These are phyloP conservation scores for Echinometra lucunter DNA, from an alignment of 53 echinoderm and acorn worm genomes.

Conservation along the genomic window DNA sequence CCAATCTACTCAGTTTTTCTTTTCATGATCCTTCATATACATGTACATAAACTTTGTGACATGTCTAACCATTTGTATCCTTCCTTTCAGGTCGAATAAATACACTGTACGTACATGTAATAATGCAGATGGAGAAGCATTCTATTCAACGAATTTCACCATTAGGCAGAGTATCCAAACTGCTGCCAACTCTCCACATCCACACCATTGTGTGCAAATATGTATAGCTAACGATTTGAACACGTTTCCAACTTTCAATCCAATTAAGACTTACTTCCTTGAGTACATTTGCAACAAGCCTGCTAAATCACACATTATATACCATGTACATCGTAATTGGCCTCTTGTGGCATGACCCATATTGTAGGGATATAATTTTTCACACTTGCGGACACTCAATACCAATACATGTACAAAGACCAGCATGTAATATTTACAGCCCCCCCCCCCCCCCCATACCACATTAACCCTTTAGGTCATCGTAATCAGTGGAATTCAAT, in stretches of 20 bases:
- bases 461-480: neutral
- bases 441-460: neutral
- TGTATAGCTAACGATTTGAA: neutral
- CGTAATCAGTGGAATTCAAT: neutral
- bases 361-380: neutral
- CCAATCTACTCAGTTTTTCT: no score
- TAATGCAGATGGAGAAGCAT: neutral
- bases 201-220: neutral
- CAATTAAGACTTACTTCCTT: slow-evolving; percentile 11
- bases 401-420: neutral
- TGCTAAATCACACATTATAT: neutral
- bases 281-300: slow-evolving; percentile 33
- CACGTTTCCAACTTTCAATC: slow-evolving; percentile 1
- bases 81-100: neutral
- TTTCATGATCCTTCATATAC: no score
- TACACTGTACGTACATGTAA: neutral
- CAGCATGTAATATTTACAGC: neutral
- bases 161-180: neutral
- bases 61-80: neutral
- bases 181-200: neutral
- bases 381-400: neutral
- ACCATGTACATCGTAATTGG: neutral
- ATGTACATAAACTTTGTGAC: no score
- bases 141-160: no score
- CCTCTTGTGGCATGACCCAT: neutral